Evolutionary conservation across 1,140 invertebrate species (phyloP), one percentile per base, ranked within the genome.

Genomic region (Aphaenogaster ashmeadi): DNA sequence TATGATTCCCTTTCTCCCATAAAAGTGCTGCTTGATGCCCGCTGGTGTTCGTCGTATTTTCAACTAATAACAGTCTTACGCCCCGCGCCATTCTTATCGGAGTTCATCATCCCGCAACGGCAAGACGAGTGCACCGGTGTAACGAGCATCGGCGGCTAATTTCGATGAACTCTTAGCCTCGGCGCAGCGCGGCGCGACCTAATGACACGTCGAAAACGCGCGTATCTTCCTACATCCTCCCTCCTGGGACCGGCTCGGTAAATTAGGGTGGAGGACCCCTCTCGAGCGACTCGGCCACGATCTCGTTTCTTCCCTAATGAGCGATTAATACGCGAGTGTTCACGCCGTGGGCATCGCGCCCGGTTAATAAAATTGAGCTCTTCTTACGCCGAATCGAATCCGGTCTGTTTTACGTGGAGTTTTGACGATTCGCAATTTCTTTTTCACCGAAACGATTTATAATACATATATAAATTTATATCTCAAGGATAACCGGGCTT

Each of bases 41-140:
- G 89, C 77, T 92, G 90, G 91, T 93, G 93, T 94, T 93, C 93
- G 90, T 86, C 91, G 90, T 93, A 93, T 93, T 93, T 94, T 93
- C 90, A 93, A 89, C 92, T 94, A 94, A 94, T 94, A 94, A 94
- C 91, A 94, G 89, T 93, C 93, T 93, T 94, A 91, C 89, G 92
- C 91, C 90, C 90, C 89, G 91, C 87, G 87, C 86, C 90, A 89
- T 89, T 91, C 93, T 94, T 94, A 94, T 94, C 93, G 91, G 74
- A 88, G 91, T 92, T 92, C 93, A 91, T 93, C 90, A 94, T 94
- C 91, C 87, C 86, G 87, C 88, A 80, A 89, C 91, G 72, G 71
- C 88, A 77, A 89, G 91, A 84, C 84, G 66, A 71, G 58, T 18
- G 85, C 89, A 50, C 38, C 38, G 56, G 71, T 52, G 27, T 90